Evolutionary conservation across 2,888 invertebrate genomes (phyloP).

Genomic region (Nasonia oneida): DNA sequence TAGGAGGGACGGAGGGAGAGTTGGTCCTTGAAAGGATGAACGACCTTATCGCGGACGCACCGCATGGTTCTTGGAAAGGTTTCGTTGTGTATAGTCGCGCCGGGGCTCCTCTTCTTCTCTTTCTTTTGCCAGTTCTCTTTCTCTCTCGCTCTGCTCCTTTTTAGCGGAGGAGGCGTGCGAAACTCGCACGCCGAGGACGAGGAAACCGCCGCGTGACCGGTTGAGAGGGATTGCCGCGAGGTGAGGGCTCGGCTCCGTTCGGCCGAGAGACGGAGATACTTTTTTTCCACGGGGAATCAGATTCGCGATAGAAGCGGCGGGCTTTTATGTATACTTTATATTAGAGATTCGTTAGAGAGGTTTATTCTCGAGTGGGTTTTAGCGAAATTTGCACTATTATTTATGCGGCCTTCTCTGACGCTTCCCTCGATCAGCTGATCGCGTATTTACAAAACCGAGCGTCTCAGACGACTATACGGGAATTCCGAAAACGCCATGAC

Average conservation of each 20-base stretch:
- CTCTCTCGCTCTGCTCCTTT: conserved; percentile 6
- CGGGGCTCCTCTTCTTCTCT: neutral
- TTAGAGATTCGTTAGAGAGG: neutral
- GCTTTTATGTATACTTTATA: neutral
- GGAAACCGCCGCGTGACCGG: conserved; percentile 5
- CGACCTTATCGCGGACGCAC: conserved; percentile 45
- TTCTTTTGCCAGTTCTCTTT: neutral
- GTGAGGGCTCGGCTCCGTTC: neutral
- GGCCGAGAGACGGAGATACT: neutral
- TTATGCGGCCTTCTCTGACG: neutral
- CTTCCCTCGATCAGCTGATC: neutral
- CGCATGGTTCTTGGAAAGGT: conserved; percentile 52
- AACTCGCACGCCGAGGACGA: conserved; percentile 15
- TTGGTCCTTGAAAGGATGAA: conserved; percentile 60
- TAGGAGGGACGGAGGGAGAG: neutral
- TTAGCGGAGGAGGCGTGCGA: conserved; percentile 47
- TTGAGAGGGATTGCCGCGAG: neutral
- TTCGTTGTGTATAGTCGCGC: conserved; percentile 31
- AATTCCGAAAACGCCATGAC: neutral
- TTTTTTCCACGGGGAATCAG: neutral
- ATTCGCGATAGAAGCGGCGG: neutral
- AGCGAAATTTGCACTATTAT: neutral
- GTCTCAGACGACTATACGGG: neutral
- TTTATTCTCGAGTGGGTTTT: no score
- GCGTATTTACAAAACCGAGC: neutral